Evolutionary conservation across 2,797 vertebrate genomes (phyloP), one percentile per base, ranked within the genome.

Genomic region (Gymnothorax javanicus): DNA sequence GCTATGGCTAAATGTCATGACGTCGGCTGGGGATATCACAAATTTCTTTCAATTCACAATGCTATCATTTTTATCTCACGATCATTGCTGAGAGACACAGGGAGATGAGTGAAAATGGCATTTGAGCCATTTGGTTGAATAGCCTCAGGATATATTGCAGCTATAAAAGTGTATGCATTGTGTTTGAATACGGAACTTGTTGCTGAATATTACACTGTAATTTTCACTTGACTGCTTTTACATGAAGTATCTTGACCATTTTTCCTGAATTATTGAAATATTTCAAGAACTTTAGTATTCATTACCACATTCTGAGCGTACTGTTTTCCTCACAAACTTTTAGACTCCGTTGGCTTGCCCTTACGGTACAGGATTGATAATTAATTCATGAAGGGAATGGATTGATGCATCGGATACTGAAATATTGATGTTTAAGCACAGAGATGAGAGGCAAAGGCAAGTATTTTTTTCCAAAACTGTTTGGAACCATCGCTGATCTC

Each of bases 311-410:
- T 4, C 73, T 62, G 57, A 82, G 58, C 71, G 6, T 11, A 64
- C 75, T 0, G 56, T 69, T 50, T 86, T 86, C 27, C 82, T 73
- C 57, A 75, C 57, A 86, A 58, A 56, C 27, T 52, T 71, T 60
- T 67, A 60, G 17, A 17, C 58, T 52, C 11, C 50, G 23, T 17
- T 25, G 8, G 20, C 27, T 17, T 69, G 33, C 52, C 81, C 12
- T 4, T 57, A 43, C 50, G 25, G 17, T 11, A 69, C 33, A 9
- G 23, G 52, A 69, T 15, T 11, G 43, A 50, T 25, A 27, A 59
- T 33, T 56, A 64, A 15, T 27, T 60, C 11, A 43, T 62, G 5
- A 50, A 20, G 58, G n/a, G 13, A 2, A 27, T n/a, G 33, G 7
- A 8, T 27, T 83, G 82, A 23, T 60, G 62, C 12, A 83, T 15